Evolutionary conservation across 2,113 vertebrate species (phyloP), one percentile per base, ranked within the genome.

Genomic region (Erpornis zantholeuca): DNA sequence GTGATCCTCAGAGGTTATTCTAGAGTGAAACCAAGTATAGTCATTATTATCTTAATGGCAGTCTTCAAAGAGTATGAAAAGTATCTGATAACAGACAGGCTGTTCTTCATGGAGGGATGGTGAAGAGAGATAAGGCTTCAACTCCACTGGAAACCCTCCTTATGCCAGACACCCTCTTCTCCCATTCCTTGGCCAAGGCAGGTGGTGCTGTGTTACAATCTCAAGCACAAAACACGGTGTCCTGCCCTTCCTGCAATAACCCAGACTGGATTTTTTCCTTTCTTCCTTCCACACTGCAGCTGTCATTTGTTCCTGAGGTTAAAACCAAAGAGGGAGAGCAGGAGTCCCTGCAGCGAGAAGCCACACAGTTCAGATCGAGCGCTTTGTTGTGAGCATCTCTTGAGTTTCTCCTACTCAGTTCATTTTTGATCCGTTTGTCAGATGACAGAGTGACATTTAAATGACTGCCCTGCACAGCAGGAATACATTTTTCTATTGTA

Each of bases 381-480:
- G 33, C 95, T 96, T 94, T 94, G 95, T 96, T 97, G 96, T 97
- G 97, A 98, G 94, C 95, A 97, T 94, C 93, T 97, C 97, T 88
- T 33, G 2, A 27, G 71, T 86, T 96, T 85, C 97, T 97, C 96
- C 80, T 94, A 94, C 97, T 98, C 96, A 92, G 90, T 90, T 92
- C 27, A 92, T 95, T 97, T 81, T 85, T 81, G 88, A 95, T 95
- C 92, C 68, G 66, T 89, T 95, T 27, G 53, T 97, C 93, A 93
- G 96, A 97, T 95, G 93, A 97, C 78, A 86, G 70, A 92, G 96
- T 97, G 97, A 97, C 95, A 97, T 97, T 91, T 98, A 97, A 98
- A 97, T 49, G 73, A 97, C 50, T 86, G 98, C 98, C 98, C 99
- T 99, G 99, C 99, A 99, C 98, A 98, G 99, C 99, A 99, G 99